Evolutionary conservation across 2,113 vertebrate species (phyloP), one percentile per base, ranked within the genome.

Genomic region (Aspiorhynchus laticeps): DNA sequence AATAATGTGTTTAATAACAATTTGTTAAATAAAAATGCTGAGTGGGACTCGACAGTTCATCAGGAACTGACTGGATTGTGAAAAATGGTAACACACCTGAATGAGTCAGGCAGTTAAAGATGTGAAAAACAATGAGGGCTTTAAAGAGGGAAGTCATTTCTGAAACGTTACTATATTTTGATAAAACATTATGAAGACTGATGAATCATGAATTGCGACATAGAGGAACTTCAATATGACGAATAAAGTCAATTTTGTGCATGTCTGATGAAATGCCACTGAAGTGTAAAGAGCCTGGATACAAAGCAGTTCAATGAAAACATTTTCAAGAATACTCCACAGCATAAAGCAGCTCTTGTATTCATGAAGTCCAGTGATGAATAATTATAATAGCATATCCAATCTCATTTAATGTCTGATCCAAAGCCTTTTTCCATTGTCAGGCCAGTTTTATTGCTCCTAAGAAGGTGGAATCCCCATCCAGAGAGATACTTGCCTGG

Each of bases 391-490:
- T n/a, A 63, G 51, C 51, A 11, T 21, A 36, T 43, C 43, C 65
- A 41, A 7, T 21, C 15, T 79, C 43, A 28, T 33, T 65, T 1
- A 38, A 1, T 10, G 36, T 80, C 36, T 63, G 79, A 63, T 15
- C 36, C 33, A 28, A 63, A 81, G 56, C 26, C 33, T 15, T 14
- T 26, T 31, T 28, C 14, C 26, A 7, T 15, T 7, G 87, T 98
- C 94, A 99, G 90, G 94, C 90, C 88, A 99, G 96, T 88, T 96
- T 97, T 87, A 99, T 87, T 24, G 96, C 97, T 38, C 98, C 98
- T 76, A 99, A 95, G 92, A 97, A 99, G 41, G 98, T 99, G 87
- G 94, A 93, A 5, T 98, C 98, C 86, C 97, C 98, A n/a, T 95
- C 95, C 89, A 95, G 91, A 19, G 96, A 97, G 87, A 99, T 95